Evolutionary conservation across 92 coral and sea anemone genomes (phyloP).

Genomic region (Heteractis magnifica): DNA sequence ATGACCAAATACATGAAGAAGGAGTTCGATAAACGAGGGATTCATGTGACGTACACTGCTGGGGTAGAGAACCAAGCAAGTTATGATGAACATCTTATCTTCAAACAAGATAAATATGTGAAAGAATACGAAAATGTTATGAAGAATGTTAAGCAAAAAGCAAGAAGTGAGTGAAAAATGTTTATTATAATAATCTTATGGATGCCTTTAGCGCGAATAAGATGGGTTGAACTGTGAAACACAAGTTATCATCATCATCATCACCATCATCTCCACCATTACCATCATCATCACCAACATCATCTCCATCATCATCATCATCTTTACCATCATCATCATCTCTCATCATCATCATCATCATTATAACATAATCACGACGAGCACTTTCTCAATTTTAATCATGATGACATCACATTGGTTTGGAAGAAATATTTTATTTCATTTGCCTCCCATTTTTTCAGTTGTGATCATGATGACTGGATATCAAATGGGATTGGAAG

Average conservation of each 20-base stretch:
- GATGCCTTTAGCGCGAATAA: too few species aligned
- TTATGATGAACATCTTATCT: background rate
- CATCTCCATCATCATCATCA: too few species aligned
- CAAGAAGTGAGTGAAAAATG: conserved; percentile 67
- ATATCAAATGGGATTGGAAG: conserved; percentile 76
- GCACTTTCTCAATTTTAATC: background rate
- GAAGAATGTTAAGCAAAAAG: conserved; percentile 60
- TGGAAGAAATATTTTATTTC: background rate
- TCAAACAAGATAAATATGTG: background rate
- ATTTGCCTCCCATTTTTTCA: conserved; percentile 23
- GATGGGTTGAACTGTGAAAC: too few species aligned
- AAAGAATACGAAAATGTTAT: conserved; percentile 45
- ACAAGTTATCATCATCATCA: too few species aligned
- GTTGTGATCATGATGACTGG: conserved; percentile 83
- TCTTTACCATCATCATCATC: too few species aligned
- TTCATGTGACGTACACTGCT: conserved; percentile 56
- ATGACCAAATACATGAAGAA: conserved; percentile 67
- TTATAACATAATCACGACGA: background rate
- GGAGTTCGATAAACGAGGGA: conserved; percentile 50
- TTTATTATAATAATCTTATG: background rate
- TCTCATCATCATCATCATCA: too few species aligned
- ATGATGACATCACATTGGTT: background rate
- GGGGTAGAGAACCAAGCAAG: conserved; percentile 46
- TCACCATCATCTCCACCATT: too few species aligned
- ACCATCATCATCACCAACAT: too few species aligned